These are phyloP conservation scores for Cygnus buccinator DNA, from an alignment of 2,113 vertebrate species.

Conservation along the genomic window DNA sequence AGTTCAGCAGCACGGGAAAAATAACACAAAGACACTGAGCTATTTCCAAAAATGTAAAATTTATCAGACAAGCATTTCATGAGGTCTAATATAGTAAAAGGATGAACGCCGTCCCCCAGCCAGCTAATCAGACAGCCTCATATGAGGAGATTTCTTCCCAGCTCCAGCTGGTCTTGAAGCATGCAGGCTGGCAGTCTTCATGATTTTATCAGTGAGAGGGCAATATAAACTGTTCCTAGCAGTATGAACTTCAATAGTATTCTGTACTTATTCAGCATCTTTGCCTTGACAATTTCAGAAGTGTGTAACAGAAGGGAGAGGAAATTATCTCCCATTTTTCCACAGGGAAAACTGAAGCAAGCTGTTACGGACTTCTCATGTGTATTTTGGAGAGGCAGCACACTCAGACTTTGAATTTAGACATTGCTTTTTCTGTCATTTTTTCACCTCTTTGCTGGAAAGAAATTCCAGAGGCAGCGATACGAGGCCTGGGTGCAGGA, in stretches of 20 bases:
- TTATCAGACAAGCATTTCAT: neutral
- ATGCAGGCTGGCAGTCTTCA: neutral
- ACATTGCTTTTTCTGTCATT: neutral
- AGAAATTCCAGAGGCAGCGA: neutral
- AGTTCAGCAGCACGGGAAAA: neutral
- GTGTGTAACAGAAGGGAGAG: neutral
- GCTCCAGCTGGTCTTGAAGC: neutral
- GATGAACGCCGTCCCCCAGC: neutral
- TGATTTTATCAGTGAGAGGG: neutral
- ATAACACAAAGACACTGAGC: neutral
- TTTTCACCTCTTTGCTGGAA: neutral
- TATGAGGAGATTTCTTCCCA: neutral
- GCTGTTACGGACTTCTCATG: neutral
- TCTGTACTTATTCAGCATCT: neutral
- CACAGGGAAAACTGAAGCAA: neutral
- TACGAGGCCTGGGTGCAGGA: neutral
- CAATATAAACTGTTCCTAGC: neutral
- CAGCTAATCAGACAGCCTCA: neutral
- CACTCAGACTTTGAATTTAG: neutral
- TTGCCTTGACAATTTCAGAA: neutral
- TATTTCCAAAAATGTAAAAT: neutral
- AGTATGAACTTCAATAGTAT: neutral
- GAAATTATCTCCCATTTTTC: neutral
- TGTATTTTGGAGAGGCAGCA: neutral
- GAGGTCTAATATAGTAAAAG: neutral